These are phyloP conservation scores for Drosophila cognata DNA, from an alignment of 2,888 invertebrate genomes.

Conservation along the genomic window DNA sequence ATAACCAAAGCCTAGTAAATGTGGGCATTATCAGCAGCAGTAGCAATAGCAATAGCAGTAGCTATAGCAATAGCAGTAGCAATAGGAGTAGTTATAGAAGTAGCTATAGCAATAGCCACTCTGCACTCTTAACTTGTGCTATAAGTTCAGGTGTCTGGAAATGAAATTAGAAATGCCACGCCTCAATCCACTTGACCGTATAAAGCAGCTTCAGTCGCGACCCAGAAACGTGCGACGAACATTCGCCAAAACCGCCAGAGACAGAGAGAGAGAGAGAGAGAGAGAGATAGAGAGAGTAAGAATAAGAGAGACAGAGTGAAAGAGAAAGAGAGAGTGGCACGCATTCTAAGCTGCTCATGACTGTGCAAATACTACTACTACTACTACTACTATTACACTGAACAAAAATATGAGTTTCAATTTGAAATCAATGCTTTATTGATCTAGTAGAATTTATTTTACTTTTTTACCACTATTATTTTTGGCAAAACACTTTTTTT, in stretches of 20 bases:
- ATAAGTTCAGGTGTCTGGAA: slow-evolving; percentile 56
- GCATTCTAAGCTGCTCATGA: slow-evolving; percentile 27
- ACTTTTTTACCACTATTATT: background rate
- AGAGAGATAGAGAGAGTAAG: no score
- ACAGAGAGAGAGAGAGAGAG: slow-evolving; percentile 7
- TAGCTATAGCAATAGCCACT: slow-evolving; percentile 11
- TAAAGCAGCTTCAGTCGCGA: slow-evolving; percentile 36
- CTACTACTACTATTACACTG: slow-evolving; percentile 25
- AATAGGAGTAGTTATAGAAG: slow-evolving; percentile 21
- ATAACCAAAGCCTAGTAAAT: slow-evolving; percentile 40
- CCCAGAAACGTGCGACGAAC: slow-evolving; percentile 65
- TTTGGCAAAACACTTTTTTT: background rate
- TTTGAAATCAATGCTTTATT: background rate
- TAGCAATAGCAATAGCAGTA: slow-evolving; percentile 12
- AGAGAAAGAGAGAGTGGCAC: slow-evolving; percentile 1
- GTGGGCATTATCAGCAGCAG: slow-evolving; percentile 16
- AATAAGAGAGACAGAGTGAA: background rate
- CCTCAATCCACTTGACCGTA: slow-evolving; percentile 49
- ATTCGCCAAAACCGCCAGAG: slow-evolving; percentile 38
- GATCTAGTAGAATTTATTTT: background rate
- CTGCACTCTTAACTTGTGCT: background rate
- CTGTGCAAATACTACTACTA: slow-evolving; percentile 7
- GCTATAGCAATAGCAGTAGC: slow-evolving; percentile 2
- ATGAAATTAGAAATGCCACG: slow-evolving; percentile 61
- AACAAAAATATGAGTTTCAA: background rate